These are phyloP conservation scores for Thera obeliscata DNA, from an alignment of 2,888 invertebrate genomes.

Conservation along the genomic window DNA sequence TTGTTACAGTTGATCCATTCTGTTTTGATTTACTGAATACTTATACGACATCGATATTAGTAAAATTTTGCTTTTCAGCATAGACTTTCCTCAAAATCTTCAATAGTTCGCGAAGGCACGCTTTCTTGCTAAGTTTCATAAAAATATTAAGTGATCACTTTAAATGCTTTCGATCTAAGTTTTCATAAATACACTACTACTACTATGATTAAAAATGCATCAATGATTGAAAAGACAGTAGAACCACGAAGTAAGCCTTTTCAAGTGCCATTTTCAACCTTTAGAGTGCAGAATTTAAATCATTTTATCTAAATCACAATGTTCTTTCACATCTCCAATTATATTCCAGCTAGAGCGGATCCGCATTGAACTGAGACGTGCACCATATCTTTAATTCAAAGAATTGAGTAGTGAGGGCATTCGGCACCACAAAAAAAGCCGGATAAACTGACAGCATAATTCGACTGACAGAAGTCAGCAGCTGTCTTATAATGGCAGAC, in stretches of 20 bases:
- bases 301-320: constrained; percentile 35
- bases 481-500: too few relatives aligned
- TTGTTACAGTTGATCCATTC: background rate
- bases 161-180: background rate
- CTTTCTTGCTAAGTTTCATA: too few relatives aligned
- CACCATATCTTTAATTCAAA: constrained; percentile 49
- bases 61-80: too few relatives aligned
- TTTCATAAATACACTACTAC: background rate
- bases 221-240: background rate
- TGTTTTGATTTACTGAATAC: too few relatives aligned
- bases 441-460: background rate
- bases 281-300: constrained; percentile 27
- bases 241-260: constrained; percentile 16
- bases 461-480: background rate
- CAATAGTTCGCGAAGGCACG: too few relatives aligned
- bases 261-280: constrained; percentile 19
- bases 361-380: constrained; percentile 35
- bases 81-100: too few relatives aligned
- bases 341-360: constrained; percentile 31
- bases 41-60: too few relatives aligned
- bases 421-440: background rate
- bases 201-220: background rate
- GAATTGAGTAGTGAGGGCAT: constrained; percentile 31
- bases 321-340: constrained; percentile 36
- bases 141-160: background rate